Base-by-base conservation (phyloP, 2,888 invertebrate species). In the Embidobia sp. region DNA sequence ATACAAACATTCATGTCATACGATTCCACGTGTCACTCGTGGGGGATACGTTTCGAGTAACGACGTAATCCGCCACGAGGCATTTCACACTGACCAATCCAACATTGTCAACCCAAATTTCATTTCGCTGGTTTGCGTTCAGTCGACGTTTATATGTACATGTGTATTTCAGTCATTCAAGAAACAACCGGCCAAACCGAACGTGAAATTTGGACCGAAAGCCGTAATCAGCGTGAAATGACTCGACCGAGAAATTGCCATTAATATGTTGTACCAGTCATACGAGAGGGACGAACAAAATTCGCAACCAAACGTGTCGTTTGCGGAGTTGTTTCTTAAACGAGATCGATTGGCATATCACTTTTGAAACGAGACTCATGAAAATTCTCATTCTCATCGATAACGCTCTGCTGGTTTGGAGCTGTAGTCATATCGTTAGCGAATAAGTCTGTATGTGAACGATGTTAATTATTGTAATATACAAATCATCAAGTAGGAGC, bases 401-500 rank as follows among this genome's bases (percentile, higher is more conserved):
- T 85, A 82, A 86, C 80, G 87, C 87, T 87, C 87, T 87, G 87
- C 87, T 88, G 87, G 87, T 86, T 87, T 88, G 86, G 87, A 87
- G 87, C 87, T 84, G 84, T 88, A 87, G 86, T 87, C 87, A 87
- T 87, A 87, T 88, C 87, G 86, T 87, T 88, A 87, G 87, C 84
- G 85, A 84, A 81, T 87, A 87, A 88, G 86, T 84, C 85, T 86
- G 87, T 87, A 87, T 87, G 87, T 87, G 86, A 75, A 86, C 85
- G 85, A 86, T 87, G 87, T 87, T 88, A 87, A 87, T 87, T 88
- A 88, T 86, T 87, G 87, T 88, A 88, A 88, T 87, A 87, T 88
- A 87, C 84, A 81, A 75, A 85, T 83, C 84, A 85, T 83, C 84
- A 85, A 82, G 84, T 86, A 86, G 85, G 82, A 85, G 85, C 86